Evolutionary conservation across 1,140 invertebrate genomes (phyloP).

Genomic region (Zelostemma sp.): DNA sequence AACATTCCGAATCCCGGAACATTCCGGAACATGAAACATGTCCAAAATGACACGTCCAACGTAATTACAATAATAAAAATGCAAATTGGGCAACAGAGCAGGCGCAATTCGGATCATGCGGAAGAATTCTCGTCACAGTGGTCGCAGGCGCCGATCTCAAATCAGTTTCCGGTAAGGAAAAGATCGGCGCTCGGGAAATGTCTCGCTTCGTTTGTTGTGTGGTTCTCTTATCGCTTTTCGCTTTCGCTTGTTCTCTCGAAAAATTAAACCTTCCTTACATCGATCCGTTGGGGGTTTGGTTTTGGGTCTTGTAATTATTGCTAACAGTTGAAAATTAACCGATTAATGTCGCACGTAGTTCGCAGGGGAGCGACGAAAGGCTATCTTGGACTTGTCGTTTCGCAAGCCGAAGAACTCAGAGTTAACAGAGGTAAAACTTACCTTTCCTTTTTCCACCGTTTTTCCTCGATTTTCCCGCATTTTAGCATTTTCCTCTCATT

Average conservation of each 20-base stretch:
- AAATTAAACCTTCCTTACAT: conserved; percentile 4
- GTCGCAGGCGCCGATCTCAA: conserved; percentile 74
- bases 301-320: conserved; percentile 54
- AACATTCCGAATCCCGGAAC: too few species aligned
- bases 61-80: not conserved
- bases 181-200: conserved; percentile 5
- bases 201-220: not conserved
- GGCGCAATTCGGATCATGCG: conserved; percentile 74
- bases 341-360: conserved; percentile 54
- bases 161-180: conserved; percentile 61
- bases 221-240: conserved; percentile 22
- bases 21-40: too few species aligned
- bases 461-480: too few species aligned
- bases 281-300: conserved; percentile 55
- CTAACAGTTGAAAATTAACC: too few species aligned
- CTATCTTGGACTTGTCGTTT: conserved; percentile 64
- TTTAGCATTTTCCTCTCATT: too few species aligned
- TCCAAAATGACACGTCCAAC: too few species aligned
- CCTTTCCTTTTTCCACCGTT: too few species aligned
- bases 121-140: conserved; percentile 78
- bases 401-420: conserved; percentile 64
- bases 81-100: conserved; percentile 65
- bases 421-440: conserved; percentile 57
- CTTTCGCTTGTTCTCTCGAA: not conserved
- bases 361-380: conserved; percentile 65